Conservation (phyloP, 1,140 invertebrate species). For the Trichonephila clavipes region DNA sequence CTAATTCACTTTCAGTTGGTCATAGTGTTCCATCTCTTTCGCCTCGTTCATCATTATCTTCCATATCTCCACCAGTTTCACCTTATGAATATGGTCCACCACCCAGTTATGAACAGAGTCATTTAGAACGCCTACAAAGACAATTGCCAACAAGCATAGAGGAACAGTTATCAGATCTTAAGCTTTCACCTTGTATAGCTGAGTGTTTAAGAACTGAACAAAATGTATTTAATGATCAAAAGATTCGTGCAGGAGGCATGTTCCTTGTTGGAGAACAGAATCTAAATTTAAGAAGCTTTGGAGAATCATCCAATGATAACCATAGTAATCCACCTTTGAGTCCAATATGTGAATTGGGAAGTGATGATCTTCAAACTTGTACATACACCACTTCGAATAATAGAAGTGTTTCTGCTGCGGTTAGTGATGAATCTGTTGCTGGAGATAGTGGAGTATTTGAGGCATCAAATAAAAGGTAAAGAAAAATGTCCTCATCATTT, state of each 20-base stretch:
- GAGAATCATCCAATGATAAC: conserved; percentile 79
- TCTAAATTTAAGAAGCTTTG: conserved; percentile 77
- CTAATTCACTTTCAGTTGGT: conserved; percentile 59
- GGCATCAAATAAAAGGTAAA: conserved; percentile 82
- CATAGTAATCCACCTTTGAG: conserved; percentile 85
- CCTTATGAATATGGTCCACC: conserved; percentile 83
- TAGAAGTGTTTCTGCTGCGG: conserved; percentile 87
- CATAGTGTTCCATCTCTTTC: conserved; percentile 84
- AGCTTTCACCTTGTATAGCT: conserved; percentile 40
- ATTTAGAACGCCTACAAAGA: conserved; percentile 69
- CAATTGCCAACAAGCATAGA: conserved; percentile 66
- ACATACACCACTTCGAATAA: conserved; percentile 70
- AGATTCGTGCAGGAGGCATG: background rate
- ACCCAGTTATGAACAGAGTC: conserved; percentile 78
- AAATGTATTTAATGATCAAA: conserved; percentile 72
- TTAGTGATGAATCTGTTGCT: conserved; percentile 97
- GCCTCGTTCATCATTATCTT: conserved; percentile 91
- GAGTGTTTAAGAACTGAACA: conserved; percentile 67
- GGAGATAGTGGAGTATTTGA: conserved; percentile 97
- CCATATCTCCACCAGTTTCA: conserved; percentile 91
- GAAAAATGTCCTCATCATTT: too few relatives aligned
- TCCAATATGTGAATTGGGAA: conserved; percentile 85
- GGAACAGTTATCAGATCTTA: conserved; percentile 70
- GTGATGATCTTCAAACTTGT: conserved; percentile 75
- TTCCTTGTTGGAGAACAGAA: conserved; percentile 56